Percentiles rank a stretch among this genome's conserved stretches.
Conservation (phyloP, 1,140 invertebrate genomes). For the Meteorus sp. region DNA sequence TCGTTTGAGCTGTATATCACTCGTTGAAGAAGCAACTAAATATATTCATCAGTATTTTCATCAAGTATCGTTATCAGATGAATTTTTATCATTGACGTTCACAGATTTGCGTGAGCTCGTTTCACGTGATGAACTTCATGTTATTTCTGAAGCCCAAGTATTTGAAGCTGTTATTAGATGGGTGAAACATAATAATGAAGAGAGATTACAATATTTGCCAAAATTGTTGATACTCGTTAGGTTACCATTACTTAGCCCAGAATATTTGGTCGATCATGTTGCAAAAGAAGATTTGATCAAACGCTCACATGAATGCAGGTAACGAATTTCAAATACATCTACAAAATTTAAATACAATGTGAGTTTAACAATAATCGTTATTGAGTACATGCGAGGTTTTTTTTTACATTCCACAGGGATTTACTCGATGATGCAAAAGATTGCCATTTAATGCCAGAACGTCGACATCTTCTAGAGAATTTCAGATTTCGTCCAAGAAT, state of each 20-base stretch:
- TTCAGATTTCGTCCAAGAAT: constrained; percentile 76
- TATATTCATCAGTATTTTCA: constrained; percentile 85
- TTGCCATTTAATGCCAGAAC: constrained; percentile 83
- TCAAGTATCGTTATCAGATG: constrained; percentile 76
- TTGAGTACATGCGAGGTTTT: background rate
- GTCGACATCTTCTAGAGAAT: constrained; percentile 73
- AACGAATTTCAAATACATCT: constrained; percentile 26
- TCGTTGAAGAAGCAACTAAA: constrained; percentile 77
- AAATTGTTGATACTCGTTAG: constrained; percentile 76
- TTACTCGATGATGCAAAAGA: constrained; percentile 82
- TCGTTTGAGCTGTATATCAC: constrained; percentile 71
- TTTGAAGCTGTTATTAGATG: constrained; percentile 84
- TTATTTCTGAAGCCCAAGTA: constrained; percentile 70
- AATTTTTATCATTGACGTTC: constrained; percentile 72
- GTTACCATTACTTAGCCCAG: constrained; percentile 78
- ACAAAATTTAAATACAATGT: background rate
- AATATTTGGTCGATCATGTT: constrained; percentile 82
- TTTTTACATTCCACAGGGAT: constrained; percentile 67
- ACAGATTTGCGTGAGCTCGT: constrained; percentile 74
- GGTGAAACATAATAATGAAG: constrained; percentile 72
- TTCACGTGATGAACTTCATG: constrained; percentile 78
- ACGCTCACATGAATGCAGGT: constrained; percentile 75
- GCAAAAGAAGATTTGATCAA: constrained; percentile 81
- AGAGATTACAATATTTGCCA: constrained; percentile 65
- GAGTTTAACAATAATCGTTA: background rate